Base-by-base conservation (phyloP, 1,140 invertebrate genomes). In the Calosoma granatense region DNA sequence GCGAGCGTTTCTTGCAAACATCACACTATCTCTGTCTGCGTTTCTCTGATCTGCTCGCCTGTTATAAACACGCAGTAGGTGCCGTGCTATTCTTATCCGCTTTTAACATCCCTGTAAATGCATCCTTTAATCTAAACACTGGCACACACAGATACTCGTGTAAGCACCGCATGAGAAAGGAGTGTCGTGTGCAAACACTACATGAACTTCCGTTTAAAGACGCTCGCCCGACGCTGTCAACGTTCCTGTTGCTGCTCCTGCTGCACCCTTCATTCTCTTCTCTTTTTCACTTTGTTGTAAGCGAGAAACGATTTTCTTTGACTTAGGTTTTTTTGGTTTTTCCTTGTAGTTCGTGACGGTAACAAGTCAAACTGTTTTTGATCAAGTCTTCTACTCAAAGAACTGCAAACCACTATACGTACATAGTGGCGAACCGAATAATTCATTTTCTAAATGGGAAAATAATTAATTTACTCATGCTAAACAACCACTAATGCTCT, bases 81-180 rank as follows among this genome's bases (percentile, higher is more conserved):
- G 3, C 17, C 15, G 41, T 47, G 41, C 41, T 58, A 59, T 61
- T 61, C 60, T 61, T 61, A 61, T 61, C 60, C 59, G 41, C 53
- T 60, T 51, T 63, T 63, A 63, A 60, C 61, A 60, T 59, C 61
- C 59, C 58, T 55, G 61, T 60, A 56, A 53, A 53, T 55, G 30
- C 41, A 47, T 47, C 41, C 41, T 47, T 47, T 47, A 47, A 47
- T 47, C 41, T 47, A 47, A 47, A 47, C 41, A 17, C 17, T 4
- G 9, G 26, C 26, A 36, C 26, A 36, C 9, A 17, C 9, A 11
- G 41, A 47, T 47, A 47, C 41, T 47, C 41, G 41, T 47, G 41
- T 47, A 47, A 47, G 9, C 17, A 17, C n/a, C 41, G 41, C 17
- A 4, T 11, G 41, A 47, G 17, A 47, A 47, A 47, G 41, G 9